Conservation (phyloP, 2,888 invertebrate genomes). For the Hyalella azteca region DNA sequence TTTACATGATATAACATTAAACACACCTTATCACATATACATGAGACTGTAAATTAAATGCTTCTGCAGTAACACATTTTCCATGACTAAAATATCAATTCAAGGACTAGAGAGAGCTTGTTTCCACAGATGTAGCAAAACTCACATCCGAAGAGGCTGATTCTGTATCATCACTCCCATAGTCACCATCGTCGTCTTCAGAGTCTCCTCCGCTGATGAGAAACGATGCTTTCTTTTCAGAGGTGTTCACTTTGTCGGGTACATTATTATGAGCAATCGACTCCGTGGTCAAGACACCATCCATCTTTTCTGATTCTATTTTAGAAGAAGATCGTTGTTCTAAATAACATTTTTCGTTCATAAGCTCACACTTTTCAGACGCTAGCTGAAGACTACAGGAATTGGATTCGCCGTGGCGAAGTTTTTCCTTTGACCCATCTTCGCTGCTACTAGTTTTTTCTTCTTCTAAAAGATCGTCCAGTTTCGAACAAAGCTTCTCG, state of each 20-base stretch:
- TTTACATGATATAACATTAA: no score
- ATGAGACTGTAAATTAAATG: no score
- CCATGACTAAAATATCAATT: no score
- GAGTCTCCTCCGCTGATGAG: slow-evolving; percentile 31
- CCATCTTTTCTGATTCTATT: no score
- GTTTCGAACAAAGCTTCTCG: not conserved
- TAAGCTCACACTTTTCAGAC: not conserved
- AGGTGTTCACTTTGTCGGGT: no score
- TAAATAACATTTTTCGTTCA: no score
- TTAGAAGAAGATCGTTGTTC: no score
- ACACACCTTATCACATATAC: no score
- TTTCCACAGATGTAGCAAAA: not conserved
- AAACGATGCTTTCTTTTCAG: slow-evolving; percentile 11
- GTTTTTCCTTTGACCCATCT: not conserved
- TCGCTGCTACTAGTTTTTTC: slow-evolving; percentile 6
- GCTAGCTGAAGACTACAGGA: not conserved
- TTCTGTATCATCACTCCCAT: not conserved
- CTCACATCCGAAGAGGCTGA: not conserved
- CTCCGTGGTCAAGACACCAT: no score
- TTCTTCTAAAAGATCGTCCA: slow-evolving; percentile 9
- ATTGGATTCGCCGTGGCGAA: not conserved
- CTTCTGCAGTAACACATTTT: no score
- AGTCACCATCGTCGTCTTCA: not conserved
- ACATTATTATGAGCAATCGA: no score
- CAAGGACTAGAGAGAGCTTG: not conserved